phyloP scores from a whole-genome alignment of 2,113 vertebrate genomes.

The Lasiurus borealis region DNA sequence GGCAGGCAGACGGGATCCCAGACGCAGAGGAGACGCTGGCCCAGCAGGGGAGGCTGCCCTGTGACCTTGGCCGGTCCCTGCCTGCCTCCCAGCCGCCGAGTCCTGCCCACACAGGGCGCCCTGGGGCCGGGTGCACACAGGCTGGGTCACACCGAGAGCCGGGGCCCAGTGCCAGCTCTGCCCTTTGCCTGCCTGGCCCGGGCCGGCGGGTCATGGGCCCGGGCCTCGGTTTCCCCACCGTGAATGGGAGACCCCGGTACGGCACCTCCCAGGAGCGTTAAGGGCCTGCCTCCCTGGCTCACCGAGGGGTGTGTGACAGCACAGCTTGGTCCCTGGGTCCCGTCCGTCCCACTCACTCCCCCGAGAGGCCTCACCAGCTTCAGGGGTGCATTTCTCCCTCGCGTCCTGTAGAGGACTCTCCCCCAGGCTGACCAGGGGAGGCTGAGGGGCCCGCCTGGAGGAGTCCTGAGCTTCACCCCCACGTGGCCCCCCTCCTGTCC shows the following conservation, averaged over 20 bases:
- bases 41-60: accelerated
- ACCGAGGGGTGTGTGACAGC: not conserved
- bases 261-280: accelerated
- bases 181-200: not conserved
- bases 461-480: not conserved
- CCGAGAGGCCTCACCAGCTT: too few species aligned
- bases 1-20: not conserved
- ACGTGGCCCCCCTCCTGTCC: not conserved
- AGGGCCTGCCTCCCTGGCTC: not conserved
- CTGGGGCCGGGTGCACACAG: not conserved
- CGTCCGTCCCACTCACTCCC: too few species aligned
- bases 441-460: not conserved
- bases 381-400: too few species aligned
- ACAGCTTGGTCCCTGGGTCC: too few species aligned
- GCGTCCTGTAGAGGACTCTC: accelerated
- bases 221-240: not conserved
- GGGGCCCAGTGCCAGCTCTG: not conserved
- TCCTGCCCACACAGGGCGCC: too few species aligned
- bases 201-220: too few species aligned
- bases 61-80: too few species aligned
- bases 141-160: too few species aligned
- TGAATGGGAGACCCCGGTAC: too few species aligned
- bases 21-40: not conserved
- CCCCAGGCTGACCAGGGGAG: accelerated
- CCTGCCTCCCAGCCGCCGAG: too few species aligned